phyloP scores from a whole-genome alignment of 2,113 vertebrate species.

The Osmerus eperlanus region DNA sequence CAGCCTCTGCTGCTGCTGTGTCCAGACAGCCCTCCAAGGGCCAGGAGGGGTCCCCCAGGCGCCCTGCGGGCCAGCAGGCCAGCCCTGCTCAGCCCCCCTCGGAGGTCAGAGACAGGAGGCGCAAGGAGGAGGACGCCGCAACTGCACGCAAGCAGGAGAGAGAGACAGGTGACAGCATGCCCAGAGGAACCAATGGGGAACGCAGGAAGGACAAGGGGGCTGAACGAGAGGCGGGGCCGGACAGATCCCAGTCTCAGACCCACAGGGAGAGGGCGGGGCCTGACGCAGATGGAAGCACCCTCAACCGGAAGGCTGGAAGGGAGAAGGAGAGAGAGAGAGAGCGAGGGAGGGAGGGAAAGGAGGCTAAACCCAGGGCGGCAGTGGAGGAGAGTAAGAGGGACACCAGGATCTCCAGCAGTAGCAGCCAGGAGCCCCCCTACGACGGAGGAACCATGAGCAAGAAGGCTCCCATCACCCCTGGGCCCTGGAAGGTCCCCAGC shows the following conservation, averaged over 20 bases:
- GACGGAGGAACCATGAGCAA: conserved; percentile 65
- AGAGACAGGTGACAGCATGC: conserved; percentile 47
- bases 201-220: conserved; percentile 54
- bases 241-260: conserved; percentile 39
- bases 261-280: conserved; percentile 46
- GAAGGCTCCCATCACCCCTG: conserved; percentile 83
- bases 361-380: neutral
- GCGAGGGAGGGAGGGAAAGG: conserved; percentile 40
- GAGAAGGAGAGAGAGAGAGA: conserved; percentile 26
- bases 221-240: conserved; percentile 45
- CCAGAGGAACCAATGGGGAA: conserved; percentile 38
- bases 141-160: conserved; percentile 43
- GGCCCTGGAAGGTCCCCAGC: conserved; percentile 91
- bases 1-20: conserved; percentile 21
- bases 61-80: conserved; percentile 63
- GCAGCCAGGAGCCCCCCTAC: conserved; percentile 62
- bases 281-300: conserved; percentile 34
- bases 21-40: conserved; percentile 11
- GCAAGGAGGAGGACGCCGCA: conserved; percentile 57
- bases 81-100: conserved; percentile 4
- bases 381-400: conserved; percentile 50
- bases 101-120: conserved; percentile 56
- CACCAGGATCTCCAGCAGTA: conserved; percentile 59
- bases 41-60: conserved; percentile 55
- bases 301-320: conserved; percentile 37